A percentile compares a stretch with the other conserved stretches of the same genome.
phyloP scores from a whole-genome alignment of 2,888 invertebrate genomes.

The Idaea dimidiata region DNA sequence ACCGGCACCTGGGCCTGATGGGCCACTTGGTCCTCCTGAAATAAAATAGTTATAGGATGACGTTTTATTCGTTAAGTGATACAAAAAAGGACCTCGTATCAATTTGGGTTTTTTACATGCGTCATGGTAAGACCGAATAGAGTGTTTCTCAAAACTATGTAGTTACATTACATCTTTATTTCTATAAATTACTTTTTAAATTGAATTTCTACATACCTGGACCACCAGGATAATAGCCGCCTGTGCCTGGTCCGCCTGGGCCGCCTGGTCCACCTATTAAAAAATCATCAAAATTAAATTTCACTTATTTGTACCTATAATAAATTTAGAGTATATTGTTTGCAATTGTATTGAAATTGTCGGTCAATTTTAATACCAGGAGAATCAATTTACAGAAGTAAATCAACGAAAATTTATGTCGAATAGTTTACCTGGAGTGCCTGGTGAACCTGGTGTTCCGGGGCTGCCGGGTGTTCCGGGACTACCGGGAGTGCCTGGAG shows the following conservation, averaged over 20 bases:
- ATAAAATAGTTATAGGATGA: neutral
- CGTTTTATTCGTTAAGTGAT: too few relatives aligned
- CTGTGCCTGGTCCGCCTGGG: conserved; percentile 26
- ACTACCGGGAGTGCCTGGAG: conserved; percentile 43
- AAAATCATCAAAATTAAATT: neutral
- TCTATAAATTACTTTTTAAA: too few relatives aligned
- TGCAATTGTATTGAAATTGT: too few relatives aligned
- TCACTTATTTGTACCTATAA: too few relatives aligned
- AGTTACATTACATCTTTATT: too few relatives aligned
- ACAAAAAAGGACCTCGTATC: too few relatives aligned
- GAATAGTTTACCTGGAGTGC: neutral
- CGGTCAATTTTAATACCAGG: too few relatives aligned
- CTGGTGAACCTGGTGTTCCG: conserved; percentile 16
- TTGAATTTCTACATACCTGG: conserved; percentile 11
- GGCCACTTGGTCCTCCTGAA: conserved; percentile 18
- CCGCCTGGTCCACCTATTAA: conserved; percentile 28
- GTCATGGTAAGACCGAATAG: too few relatives aligned
- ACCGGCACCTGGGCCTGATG: conserved; percentile 21
- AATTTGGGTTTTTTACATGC: too few relatives aligned
- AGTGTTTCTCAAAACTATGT: too few relatives aligned
- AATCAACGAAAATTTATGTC: neutral
- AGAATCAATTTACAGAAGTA: too few relatives aligned
- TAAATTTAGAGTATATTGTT: too few relatives aligned
- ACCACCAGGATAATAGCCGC: conserved; percentile 38
- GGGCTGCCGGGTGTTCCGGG: conserved; percentile 27